Evolutionary conservation across 2,797 vertebrate genomes (phyloP).

Genomic region (Dryobates pubescens): DNA sequence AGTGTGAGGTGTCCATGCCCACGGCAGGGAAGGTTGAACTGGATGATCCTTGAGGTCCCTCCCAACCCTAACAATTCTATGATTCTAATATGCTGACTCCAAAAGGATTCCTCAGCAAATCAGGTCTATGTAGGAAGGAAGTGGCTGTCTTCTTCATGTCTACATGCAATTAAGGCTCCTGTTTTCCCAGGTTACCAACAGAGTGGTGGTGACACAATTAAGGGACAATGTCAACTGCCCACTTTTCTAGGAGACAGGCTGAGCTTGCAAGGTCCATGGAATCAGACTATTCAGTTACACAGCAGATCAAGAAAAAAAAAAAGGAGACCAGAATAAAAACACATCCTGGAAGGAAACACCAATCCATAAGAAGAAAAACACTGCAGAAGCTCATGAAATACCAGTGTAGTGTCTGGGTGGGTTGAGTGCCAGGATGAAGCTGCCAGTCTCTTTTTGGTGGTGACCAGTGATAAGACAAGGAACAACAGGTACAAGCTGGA

Average conservation of each 20-base stretch:
- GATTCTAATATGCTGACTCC: neutral
- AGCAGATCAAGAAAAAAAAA: neutral
- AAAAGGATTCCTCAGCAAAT: neutral
- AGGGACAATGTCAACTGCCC: neutral
- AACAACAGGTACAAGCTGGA: too few species aligned
- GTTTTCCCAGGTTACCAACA: neutral
- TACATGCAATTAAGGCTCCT: neutral
- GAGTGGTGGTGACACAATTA: neutral
- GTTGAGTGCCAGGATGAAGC: too few species aligned
- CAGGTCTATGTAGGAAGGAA: neutral
- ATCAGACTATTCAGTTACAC: neutral
- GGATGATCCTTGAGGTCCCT: too few species aligned
- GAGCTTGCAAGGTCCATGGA: neutral
- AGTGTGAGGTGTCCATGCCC: too few species aligned
- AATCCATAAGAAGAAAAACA: neutral
- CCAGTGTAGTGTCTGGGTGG: neutral
- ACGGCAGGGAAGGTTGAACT: too few species aligned
- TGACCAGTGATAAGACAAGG: too few species aligned
- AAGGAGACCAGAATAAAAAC: neutral
- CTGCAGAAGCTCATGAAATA: neutral
- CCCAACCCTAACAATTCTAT: neutral
- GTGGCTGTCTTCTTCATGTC: neutral
- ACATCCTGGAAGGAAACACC: neutral
- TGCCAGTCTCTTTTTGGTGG: too few species aligned
- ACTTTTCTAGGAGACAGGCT: neutral